Percentiles rank a stretch among this genome's conserved stretches.
phyloP scores from a whole-genome alignment of 2,113 vertebrate genomes.

The Peucedramus taeniatus region DNA sequence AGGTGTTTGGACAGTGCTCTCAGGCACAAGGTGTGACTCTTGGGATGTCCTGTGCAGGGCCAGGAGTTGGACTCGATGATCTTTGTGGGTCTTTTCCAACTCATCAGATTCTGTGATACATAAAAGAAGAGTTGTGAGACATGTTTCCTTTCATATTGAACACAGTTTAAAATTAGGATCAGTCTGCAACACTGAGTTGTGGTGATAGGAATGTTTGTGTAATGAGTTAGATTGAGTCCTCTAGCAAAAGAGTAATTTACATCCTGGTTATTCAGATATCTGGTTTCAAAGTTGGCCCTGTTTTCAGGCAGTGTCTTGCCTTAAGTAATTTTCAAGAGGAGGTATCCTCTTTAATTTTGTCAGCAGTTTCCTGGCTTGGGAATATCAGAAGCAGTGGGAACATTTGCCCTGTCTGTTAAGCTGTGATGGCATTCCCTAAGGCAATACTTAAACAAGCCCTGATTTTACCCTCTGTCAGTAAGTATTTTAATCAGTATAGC shows the following conservation, averaged over 20 bases:
- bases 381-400: background rate
- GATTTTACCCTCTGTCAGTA: background rate
- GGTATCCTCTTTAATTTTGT: background rate
- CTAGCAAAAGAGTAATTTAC: background rate
- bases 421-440: background rate
- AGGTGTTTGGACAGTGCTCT: accelerated
- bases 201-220: background rate
- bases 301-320: background rate
- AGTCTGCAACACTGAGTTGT: background rate
- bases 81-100: background rate
- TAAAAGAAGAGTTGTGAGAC: background rate
- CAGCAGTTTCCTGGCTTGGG: background rate
- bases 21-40: too few species aligned
- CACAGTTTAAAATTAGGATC: background rate
- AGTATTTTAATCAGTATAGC: background rate
- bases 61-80: background rate
- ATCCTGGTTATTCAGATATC: background rate
- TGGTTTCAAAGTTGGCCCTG: background rate
- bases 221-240: background rate
- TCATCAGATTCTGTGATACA: background rate
- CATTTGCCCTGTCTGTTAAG: background rate
- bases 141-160: background rate
- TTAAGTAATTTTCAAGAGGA: background rate
- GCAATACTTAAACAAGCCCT: background rate
- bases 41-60: background rate